Evolutionary conservation across 2,113 vertebrate species (phyloP), one percentile per base, ranked within the genome.

Genomic region (Scomber japonicus): DNA sequence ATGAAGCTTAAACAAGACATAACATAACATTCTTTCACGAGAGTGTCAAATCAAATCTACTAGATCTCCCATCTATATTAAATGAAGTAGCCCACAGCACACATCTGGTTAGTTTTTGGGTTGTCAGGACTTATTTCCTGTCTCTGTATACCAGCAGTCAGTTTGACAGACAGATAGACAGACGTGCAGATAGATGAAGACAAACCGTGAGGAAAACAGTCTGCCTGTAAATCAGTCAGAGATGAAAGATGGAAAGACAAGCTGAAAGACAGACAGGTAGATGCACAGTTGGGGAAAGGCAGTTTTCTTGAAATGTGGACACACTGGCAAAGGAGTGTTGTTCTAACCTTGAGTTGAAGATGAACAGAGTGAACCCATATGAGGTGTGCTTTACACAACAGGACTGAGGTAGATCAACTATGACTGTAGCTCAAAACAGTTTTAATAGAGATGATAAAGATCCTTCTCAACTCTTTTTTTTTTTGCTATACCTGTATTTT

Each of bases 81-180:
- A 60, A 72, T 50, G 44, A 27, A 63, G 66, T 44, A 66, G 80
- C 71, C 21, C 44, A 53, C 27, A 61, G 51, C 59, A 72, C 44
- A 78, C 90, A 84, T 87, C 88, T 88, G 90, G 60, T 81, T 80
- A 57, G 44, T 66, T 84, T 82, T 85, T 56, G 64, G 40, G 16
- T 73, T 81, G 80, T 71, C 66, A 61, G 35, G 56, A 50, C 55
- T 78, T 16, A 81, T 88, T 88, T 91, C 72, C 77, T 76, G 44
- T 69, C 67, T 74, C 24, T 24, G 40, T 17, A 21, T 21, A 54
- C 11, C 24, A 46, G 60, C 30, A 17, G 8, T 50, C 56, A 49
- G 70, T 45, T 73, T 69, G 83, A 88, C 81, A 72, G 50, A 71
- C 61, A 61, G 62, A 77, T 14, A n/a, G 75, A 68, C 50, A 73